Base-by-base conservation (phyloP, 1,140 invertebrate genomes). In the Augochlora pura region DNA sequence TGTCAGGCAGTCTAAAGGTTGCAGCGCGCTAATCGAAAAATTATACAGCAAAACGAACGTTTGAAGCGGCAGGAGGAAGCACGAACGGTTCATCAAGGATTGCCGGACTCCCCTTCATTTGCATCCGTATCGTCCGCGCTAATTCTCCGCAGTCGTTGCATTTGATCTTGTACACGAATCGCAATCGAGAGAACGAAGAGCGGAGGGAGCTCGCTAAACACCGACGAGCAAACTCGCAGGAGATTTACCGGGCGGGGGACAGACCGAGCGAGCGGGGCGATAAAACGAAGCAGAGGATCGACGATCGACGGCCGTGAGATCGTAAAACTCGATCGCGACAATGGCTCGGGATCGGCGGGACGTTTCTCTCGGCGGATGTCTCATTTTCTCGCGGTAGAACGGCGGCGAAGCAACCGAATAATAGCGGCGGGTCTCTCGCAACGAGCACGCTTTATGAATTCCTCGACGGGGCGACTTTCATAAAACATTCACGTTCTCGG, bases 401-500 rank as follows among this genome's bases (percentile, higher is more conserved):
- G 23, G 52, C 1, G 2, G n/a, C 46, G 32, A 63, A 63, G 25
- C 27, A 25, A 3, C 6, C 39, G 27, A 18, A 32, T 18, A 63
- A 77, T 39, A 5, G 16, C 3, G 16, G 9, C 9, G 21, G 14
- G 54, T 27, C 46, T 10, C 21, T 25, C 6, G 0, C 25, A 8
- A 21, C 7, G 46, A 21, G 6, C 39, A 16, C 9, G 67, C 38
- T 70, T 70, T n/a, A 14, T 64, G 60, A 72, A 72, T 72, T 64
- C 63, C 32, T 63, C 23, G 16, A 21, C 39, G 59, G 39, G 1
- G 1, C 32, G 68, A 57, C 25, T 71, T 77, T 72, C 49, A 38
- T 25, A 27, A 64, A 64, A 72, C 23, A 49, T 77, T 71, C 68
- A 32, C 68, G 32, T 71, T 25, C 67, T 0, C 21, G 8, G 16